Base-by-base conservation (phyloP, 2,797 vertebrate species). In the Melanogrammus aeglefinus region DNA sequence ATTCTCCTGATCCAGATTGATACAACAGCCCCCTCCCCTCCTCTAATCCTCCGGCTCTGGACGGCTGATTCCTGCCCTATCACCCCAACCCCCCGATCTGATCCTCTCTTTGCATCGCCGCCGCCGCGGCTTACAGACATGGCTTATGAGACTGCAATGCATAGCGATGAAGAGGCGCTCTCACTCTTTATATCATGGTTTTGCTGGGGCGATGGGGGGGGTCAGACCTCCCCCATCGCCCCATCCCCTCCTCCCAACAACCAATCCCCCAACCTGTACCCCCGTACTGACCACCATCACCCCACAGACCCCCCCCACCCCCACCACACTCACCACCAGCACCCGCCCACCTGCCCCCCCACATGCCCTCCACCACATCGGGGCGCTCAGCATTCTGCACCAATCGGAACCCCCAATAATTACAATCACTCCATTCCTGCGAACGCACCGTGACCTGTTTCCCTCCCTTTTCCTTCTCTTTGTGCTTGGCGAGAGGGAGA, bases 361-460 rank as follows among this genome's bases (percentile, higher is more conserved):
- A 86, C 78, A 84, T 71, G 39, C 76, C 74, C 75, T 69, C 80
- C 76, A 35, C 7, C 73, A 39, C 57, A n/a, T 18, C n/a, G 57
- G 57, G 57, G 8, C 6, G 88, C 90, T 89, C 86, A 6, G 77
- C 82, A 92, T 93, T 92, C 89, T 75, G 75, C 14, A 21, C 75
- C 82, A 80, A 88, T 86, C 83, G 33, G 85, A 74, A 84, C 91
- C 87, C 83, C 88, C 84, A 92, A 93, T 94, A 92, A 94, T 94
- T 93, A 93, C 83, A 91, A 88, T 91, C 87, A 92, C 91, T 93
- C 88, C 87, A 86, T 87, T 88, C 80, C 85, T 75, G 83, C 83
- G 88, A 93, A 94, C 91, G 92, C 83, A 36, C 78, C 75, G 74
- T 93, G 93, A 94, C 93, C 94, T 93, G 90, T 91, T 93, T 92